phyloP scores from a whole-genome alignment of 2,113 vertebrate genomes.

The Nipponia nippon region DNA sequence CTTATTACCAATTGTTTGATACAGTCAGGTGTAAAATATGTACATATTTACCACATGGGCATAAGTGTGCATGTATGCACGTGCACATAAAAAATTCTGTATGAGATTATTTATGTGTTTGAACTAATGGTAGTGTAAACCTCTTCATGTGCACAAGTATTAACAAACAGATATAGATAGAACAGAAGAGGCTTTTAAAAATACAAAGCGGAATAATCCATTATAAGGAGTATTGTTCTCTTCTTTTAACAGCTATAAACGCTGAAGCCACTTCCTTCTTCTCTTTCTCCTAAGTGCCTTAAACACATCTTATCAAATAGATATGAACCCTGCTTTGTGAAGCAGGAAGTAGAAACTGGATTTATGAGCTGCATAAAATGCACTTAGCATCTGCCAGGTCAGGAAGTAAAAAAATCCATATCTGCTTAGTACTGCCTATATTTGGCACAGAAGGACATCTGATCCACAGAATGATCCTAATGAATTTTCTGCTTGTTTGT shows the following conservation, averaged over 20 bases:
- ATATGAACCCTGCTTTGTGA: constrained; percentile 2
- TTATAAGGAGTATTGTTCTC: neutral
- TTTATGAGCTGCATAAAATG: constrained; percentile 53
- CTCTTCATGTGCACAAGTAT: neutral
- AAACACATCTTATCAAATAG: constrained; percentile 35
- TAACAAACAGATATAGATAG: neutral
- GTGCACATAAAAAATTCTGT: neutral
- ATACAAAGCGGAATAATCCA: neutral
- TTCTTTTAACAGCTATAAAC: neutral
- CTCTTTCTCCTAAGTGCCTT: neutral
- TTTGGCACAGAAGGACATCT: constrained; percentile 28
- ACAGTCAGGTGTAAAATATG: neutral
- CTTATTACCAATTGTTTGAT: neutral
- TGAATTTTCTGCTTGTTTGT: constrained; percentile 7
- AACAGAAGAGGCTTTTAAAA: neutral
- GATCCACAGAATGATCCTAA: constrained; percentile 6
- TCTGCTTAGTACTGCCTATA: constrained; percentile 26
- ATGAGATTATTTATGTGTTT: neutral
- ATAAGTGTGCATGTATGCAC: neutral
- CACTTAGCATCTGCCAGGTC: constrained; percentile 21
- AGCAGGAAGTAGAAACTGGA: constrained; percentile 33
- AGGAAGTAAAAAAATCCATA: constrained; percentile 9
- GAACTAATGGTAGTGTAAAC: neutral
- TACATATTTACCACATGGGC: neutral
- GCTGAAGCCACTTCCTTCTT: neutral